Evolutionary conservation across 1,140 invertebrate species (phyloP).

Genomic region (Bombus vancouverensis): DNA sequence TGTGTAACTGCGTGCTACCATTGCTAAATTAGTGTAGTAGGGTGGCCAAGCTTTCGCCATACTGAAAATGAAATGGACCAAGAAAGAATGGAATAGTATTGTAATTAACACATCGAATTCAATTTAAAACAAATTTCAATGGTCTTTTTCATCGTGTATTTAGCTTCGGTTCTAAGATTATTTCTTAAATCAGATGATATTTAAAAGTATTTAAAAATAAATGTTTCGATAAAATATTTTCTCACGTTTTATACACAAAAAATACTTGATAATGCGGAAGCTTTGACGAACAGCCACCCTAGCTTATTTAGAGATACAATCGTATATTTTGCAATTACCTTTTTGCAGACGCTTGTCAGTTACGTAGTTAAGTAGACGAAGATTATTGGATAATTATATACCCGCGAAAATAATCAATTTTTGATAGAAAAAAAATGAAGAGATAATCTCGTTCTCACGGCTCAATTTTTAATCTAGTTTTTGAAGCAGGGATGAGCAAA

Average conservation of each 20-base stretch:
- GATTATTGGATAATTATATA: constrained; percentile 36
- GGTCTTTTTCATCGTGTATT: not conserved
- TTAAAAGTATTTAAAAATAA: not conserved
- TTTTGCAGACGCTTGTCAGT: constrained; percentile 63
- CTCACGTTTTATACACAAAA: not conserved
- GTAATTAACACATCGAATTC: constrained; percentile 1
- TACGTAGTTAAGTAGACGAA: not conserved
- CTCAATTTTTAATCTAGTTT: constrained; percentile 60
- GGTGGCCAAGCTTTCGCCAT: constrained; percentile 29
- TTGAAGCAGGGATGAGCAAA: constrained; percentile 43
- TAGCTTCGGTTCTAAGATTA: not conserved
- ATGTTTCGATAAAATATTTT: not conserved
- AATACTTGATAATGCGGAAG: constrained; percentile 6
- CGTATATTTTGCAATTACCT: constrained; percentile 74
- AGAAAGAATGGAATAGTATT: not conserved
- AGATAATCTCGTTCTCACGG: constrained; percentile 19
- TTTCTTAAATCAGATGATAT: not conserved
- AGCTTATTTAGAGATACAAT: constrained; percentile 62
- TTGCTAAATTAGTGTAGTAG: constrained; percentile 50
- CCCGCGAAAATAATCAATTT: constrained; percentile 67
- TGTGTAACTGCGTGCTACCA: constrained; percentile 41
- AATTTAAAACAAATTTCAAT: not conserved
- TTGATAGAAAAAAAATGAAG: constrained; percentile 50
- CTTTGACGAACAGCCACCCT: constrained; percentile 18
- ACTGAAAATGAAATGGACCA: constrained; percentile 6